Conservation (phyloP, 1,140 invertebrate genomes). For the Augochlora pura region DNA sequence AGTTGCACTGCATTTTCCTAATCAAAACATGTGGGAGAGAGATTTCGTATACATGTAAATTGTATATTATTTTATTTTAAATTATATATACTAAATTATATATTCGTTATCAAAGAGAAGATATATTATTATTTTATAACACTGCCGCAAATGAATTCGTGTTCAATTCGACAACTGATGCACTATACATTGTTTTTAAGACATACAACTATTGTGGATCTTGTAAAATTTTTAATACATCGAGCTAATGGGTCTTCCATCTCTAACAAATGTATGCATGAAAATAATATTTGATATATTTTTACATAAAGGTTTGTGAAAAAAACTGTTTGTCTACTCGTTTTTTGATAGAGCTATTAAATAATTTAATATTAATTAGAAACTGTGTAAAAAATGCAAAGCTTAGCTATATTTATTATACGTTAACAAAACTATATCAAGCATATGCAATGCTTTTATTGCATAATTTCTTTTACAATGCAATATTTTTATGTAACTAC, state of each 20-base stretch:
- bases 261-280: constrained; percentile 38
- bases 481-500: not conserved
- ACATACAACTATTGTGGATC: constrained; percentile 30
- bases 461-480: constrained; percentile 17
- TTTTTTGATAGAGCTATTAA: constrained; percentile 16
- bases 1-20: constrained; percentile 34
- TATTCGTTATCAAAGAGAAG: constrained; percentile 22
- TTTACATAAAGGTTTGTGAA: constrained; percentile 43
- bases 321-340: constrained; percentile 32
- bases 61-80: constrained; percentile 31
- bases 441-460: not conserved
- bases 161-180: not conserved
- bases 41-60: constrained; percentile 56
- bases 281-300: constrained; percentile 52
- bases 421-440: constrained; percentile 28
- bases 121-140: constrained; percentile 28
- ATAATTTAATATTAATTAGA: constrained; percentile 27
- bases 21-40: constrained; percentile 53
- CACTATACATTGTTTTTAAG: too few relatives aligned
- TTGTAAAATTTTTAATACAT: constrained; percentile 40
- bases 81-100: constrained; percentile 16
- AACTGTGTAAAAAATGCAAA: constrained; percentile 5
- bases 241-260: constrained; percentile 54
- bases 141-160: constrained; percentile 20
- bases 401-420: constrained; percentile 5